Conservation (phyloP, 2,113 vertebrate genomes). For the Catharus fuscescens region DNA sequence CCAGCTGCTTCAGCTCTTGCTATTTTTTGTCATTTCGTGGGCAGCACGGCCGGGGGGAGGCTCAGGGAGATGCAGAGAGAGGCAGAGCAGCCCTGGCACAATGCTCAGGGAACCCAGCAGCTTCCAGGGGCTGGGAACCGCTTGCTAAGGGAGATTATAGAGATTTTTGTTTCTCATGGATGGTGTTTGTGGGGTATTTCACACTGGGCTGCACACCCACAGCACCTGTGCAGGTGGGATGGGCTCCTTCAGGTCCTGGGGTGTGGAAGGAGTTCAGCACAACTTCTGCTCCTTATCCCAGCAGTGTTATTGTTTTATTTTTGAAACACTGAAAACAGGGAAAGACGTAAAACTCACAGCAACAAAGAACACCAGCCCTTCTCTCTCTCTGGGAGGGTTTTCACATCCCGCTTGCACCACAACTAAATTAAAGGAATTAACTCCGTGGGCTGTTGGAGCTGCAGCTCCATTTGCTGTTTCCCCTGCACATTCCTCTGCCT, state of each 20-base stretch:
- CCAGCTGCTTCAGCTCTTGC: not conserved
- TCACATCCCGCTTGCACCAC: not conserved
- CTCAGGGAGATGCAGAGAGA: not conserved
- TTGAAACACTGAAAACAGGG: not conserved
- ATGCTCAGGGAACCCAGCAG: rapidly evolving
- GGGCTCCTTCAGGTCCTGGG: not conserved
- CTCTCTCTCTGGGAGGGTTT: not conserved
- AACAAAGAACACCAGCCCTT: not conserved
- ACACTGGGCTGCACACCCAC: not conserved
- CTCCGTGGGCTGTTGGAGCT: not conserved
- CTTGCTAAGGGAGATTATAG: rapidly evolving
- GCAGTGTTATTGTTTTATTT: not conserved
- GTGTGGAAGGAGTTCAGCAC: not conserved
- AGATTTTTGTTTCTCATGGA: not conserved
- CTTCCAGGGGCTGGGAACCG: not conserved
- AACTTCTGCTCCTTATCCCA: not conserved
- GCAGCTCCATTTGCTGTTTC: not conserved
- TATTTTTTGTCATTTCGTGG: not conserved
- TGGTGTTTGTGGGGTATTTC: not conserved
- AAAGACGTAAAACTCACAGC: not conserved
- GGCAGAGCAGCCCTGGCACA: not conserved
- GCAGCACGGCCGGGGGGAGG: not conserved
- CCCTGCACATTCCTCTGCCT: not conserved
- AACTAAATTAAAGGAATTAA: not conserved
- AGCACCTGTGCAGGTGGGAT: rapidly evolving